Percentiles rank a stretch among this genome's conserved stretches.
Conservation (phyloP, 2,888 invertebrate species). For the Notocelia uddmanniana region DNA sequence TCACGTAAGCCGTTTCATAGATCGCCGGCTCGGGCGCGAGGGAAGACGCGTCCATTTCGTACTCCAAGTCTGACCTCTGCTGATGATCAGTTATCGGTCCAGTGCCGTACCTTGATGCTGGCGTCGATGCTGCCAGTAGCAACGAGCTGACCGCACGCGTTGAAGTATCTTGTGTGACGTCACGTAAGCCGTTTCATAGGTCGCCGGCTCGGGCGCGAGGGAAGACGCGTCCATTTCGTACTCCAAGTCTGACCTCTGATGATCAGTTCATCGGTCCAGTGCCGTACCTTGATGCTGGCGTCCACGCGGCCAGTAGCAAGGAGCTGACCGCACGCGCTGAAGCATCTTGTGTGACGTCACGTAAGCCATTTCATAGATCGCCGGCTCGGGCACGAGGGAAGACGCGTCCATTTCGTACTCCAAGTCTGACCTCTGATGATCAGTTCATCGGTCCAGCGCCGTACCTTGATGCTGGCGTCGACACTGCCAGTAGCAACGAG, state of each 20-base stretch:
- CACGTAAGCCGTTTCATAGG: constrained; percentile 99
- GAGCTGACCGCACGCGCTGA: constrained; percentile 97
- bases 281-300: constrained; percentile 95
- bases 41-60: constrained; percentile 96
- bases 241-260: too few relatives aligned
- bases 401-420: constrained; percentile 98
- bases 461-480: constrained; percentile 99
- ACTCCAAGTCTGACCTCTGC: too few relatives aligned
- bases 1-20: constrained; percentile 99
- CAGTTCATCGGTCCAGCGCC: constrained; percentile 98
- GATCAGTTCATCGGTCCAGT: background rate
- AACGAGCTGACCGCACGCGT: constrained; percentile 96
- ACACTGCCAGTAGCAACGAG: constrained; percentile 99
- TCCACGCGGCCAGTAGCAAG: constrained; percentile 99
- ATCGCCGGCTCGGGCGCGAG: constrained; percentile 98
- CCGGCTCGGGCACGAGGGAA: constrained; percentile 97
- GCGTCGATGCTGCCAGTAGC: constrained; percentile 99
- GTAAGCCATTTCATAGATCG: constrained; percentile 98
- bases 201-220: constrained; percentile 97
- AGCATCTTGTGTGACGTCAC: constrained; percentile 99
- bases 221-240: constrained; percentile 97
- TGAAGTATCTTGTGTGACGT: constrained; percentile 99
- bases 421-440: too few relatives aligned
- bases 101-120: constrained; percentile 98
- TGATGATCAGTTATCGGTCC: too few relatives aligned